Conservation (phyloP, 2,888 invertebrate genomes). For the Biston stratarius region DNA sequence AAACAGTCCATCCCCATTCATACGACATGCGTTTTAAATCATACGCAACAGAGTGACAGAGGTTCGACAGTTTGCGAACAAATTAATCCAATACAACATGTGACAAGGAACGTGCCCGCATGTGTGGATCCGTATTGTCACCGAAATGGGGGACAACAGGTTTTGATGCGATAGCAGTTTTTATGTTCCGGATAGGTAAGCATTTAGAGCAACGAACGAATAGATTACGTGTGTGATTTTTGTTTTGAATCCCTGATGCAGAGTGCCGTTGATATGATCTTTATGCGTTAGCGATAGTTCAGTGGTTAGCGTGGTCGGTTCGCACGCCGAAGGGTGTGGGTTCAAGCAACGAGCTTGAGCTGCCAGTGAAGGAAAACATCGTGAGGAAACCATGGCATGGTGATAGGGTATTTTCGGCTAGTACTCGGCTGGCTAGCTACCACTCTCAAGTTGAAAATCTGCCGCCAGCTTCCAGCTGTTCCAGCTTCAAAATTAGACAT, state of each 20-base stretch:
- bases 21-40: conserved; percentile 23
- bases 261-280: not conserved
- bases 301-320: too few relatives aligned
- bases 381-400: too few relatives aligned
- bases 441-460: too few relatives aligned
- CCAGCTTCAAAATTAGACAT: too few relatives aligned
- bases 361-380: too few relatives aligned
- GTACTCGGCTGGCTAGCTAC: too few relatives aligned
- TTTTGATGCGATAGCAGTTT: conserved; percentile 4
- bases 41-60: conserved; percentile 24
- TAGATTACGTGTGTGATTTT: conserved; percentile 4
- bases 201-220: conserved; percentile 10
- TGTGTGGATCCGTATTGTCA: not conserved
- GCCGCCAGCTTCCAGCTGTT: too few relatives aligned
- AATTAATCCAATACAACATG: conserved; percentile 27
- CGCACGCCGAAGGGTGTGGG: too few relatives aligned
- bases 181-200: conserved; percentile 12
- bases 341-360: too few relatives aligned
- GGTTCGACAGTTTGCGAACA: conserved; percentile 29
- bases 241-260: not conserved
- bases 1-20: conserved; percentile 7
- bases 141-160: conserved; percentile 12
- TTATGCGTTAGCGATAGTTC: too few relatives aligned
- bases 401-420: too few relatives aligned
- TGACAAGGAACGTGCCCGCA: conserved; percentile 22